Evolutionary conservation across 2,797 vertebrate genomes (phyloP).

Genomic region (Rhinella marina): DNA sequence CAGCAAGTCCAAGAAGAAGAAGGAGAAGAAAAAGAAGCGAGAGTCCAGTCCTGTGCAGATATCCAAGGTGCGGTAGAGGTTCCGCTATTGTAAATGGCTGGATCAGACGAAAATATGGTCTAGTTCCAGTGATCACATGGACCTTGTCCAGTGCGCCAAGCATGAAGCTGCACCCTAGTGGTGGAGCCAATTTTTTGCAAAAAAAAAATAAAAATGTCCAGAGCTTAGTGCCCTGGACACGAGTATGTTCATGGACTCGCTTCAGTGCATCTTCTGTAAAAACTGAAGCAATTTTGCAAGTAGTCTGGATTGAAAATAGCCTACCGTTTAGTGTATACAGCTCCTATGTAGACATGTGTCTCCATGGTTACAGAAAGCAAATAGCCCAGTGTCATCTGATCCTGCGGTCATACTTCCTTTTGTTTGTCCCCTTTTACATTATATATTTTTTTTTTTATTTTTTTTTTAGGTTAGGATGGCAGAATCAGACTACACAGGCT

Average conservation of each 20-base stretch:
- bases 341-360: background rate
- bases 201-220: no score
- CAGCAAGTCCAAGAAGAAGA: slow-evolving; percentile 87
- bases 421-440: background rate
- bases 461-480: no score
- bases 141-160: background rate
- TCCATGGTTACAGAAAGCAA: background rate
- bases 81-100: background rate
- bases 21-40: slow-evolving; percentile 80
- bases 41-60: slow-evolving; percentile 84
- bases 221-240: background rate
- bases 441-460: no score
- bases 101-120: background rate
- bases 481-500: background rate
- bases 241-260: background rate
- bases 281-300: background rate
- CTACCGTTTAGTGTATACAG: background rate
- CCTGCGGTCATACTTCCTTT: no score
- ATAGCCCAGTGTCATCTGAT: background rate
- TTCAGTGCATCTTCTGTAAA: background rate
- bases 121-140: background rate
- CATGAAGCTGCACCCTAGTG: no score
- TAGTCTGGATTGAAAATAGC: background rate
- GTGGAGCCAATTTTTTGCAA: no score
- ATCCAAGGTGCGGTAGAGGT: slow-evolving; percentile 80